Evolutionary conservation across 2,888 invertebrate genomes (phyloP).

Genomic region (Epicampocera succincta): DNA sequence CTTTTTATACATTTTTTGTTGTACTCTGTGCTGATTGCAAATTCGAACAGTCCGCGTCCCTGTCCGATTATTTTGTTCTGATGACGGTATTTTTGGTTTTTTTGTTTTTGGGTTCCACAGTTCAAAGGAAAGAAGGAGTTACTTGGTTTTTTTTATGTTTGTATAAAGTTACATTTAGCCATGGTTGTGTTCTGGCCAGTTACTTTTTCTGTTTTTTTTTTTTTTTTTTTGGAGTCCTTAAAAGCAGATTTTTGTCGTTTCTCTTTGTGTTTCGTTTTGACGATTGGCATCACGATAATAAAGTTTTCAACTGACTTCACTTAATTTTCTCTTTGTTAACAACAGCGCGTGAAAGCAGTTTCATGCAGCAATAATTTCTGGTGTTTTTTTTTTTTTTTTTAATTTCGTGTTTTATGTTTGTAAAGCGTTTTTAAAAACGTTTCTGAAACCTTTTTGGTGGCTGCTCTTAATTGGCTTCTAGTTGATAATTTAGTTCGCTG

Average conservation of each 20-base stretch:
- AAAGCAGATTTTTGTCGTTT: conserved; percentile 10
- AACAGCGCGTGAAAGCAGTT: conserved; percentile 63
- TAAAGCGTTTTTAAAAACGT: background rate
- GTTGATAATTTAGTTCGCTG: conserved; percentile 49
- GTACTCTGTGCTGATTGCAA: conserved; percentile 29
- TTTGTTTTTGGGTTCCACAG: background rate
- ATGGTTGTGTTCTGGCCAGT: conserved; percentile 46
- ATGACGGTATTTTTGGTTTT: too few relatives aligned
- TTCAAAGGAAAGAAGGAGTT: conserved; percentile 43
- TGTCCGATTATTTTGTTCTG: background rate
- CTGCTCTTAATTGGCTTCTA: conserved; percentile 58
- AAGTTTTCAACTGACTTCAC: conserved; percentile 70
- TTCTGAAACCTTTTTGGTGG: background rate
- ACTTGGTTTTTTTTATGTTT: conserved; percentile 60
- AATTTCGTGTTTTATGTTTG: background rate
- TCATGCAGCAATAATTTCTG: conserved; percentile 54
- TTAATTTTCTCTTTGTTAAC: conserved; percentile 48
- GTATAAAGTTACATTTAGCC: conserved; percentile 65
- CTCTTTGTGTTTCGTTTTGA: conserved; percentile 28
- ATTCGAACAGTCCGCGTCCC: background rate
- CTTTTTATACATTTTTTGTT: background rate
- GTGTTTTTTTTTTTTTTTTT: conserved; percentile 21
- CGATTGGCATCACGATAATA: conserved; percentile 65
- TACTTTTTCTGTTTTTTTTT: conserved; percentile 22
- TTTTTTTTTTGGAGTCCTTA: too few relatives aligned